phyloP scores from a whole-genome alignment of 37 sponge, comb jelly and placozoan species.

The Hormiphora californensis region DNA sequence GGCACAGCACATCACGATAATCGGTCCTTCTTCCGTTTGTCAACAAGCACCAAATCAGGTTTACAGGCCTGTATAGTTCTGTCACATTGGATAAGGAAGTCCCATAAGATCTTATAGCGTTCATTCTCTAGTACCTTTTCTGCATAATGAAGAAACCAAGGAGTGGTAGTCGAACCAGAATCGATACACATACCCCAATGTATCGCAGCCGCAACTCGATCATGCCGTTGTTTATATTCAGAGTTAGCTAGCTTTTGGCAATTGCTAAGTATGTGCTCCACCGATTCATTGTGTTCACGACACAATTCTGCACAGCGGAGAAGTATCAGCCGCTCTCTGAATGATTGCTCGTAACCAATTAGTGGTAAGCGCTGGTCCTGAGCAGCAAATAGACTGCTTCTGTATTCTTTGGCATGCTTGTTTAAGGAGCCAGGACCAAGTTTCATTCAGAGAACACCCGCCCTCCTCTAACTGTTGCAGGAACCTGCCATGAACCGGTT shows the following conservation, averaged over 20 bases:
- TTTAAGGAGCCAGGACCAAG: not conserved
- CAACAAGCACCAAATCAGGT: not conserved
- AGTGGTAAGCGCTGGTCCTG: not conserved
- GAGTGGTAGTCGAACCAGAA: not conserved
- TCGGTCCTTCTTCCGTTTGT: not conserved
- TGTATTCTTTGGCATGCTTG: not conserved
- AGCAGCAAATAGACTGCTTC: not conserved
- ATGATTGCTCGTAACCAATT: too few relatives aligned
- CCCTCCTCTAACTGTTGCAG: not conserved
- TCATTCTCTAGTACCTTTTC: not conserved
- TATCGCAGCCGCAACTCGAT: not conserved
- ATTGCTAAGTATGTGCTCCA: not conserved
- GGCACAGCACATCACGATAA: not conserved
- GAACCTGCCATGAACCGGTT: not conserved
- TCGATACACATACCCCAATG: not conserved
- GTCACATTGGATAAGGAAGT: not conserved
- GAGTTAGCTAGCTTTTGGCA: not conserved
- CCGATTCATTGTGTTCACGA: not conserved
- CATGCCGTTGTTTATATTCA: constrained; percentile 2
- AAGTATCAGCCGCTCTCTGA: too few relatives aligned
- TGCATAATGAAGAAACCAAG: not conserved
- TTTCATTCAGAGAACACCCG: not conserved
- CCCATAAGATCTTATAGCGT: not conserved
- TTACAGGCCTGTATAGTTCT: not conserved
- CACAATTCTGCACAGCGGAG: too few relatives aligned